Evolutionary conservation across 2,888 invertebrate genomes (phyloP), one percentile per base, ranked within the genome.

Genomic region (Kryphioiulus occultus): DNA sequence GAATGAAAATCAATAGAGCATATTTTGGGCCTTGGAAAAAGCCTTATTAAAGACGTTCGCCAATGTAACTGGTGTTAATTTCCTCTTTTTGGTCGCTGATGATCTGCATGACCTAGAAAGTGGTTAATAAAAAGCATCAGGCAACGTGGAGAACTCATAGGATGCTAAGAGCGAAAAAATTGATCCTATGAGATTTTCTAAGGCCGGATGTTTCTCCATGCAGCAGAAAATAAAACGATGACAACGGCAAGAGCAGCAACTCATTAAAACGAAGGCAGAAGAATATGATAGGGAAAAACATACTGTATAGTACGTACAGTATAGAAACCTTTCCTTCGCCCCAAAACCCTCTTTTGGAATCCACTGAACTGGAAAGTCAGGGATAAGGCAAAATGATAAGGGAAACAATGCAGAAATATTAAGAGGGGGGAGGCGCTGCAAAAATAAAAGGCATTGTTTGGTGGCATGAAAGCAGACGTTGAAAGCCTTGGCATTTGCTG

Each of bases 341-440:
- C 30, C 4, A 30, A 78, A 30, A 78, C 30, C 78, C 78, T 78
- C 78, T 78, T 30, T 78, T 78, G 78, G 78, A 78, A 78, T 15
- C 78, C 78, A 30, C 30, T 78, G 78, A 78, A 78, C 78, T 78
- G 78, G 78, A 78, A 78, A 78, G 78, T 78, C 78, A 78, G 78
- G 78, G 78, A 78, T 78, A 78, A 78, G 78, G 78, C 26, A 78
- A 30, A 78, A 78, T 78, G 78, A 78, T 78, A 78, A 78, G 78
- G 68, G 26, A 78, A 78, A 78, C 78, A 78, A 78, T 78, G 78
- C 15, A 26, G 78, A 78, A 78, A 78, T 78, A 78, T 78, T 78
- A 30, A 78, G 78, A 7, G 78, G 15, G 78, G 78, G 30, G 12
- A 35, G 30, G 12, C 59, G 22, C 17, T 78, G 78, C 30, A 78